Evolutionary conservation across 1,140 invertebrate genomes (phyloP), one percentile per base, ranked within the genome.

Genomic region (Aradophagus sp.): DNA sequence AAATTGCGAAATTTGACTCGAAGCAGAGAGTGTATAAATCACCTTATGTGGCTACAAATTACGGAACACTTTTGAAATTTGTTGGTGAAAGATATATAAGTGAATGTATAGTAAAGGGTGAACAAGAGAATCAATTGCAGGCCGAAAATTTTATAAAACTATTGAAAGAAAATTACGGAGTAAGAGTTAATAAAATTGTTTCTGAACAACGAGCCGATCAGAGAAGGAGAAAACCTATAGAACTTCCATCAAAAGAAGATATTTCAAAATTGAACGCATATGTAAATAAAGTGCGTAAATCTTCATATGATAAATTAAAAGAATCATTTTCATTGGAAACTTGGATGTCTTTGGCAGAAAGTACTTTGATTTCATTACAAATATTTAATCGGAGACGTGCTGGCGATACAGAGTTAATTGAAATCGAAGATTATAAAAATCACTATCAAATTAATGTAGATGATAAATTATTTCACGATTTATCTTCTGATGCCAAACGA

Each of bases 361-460:
- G 2, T 6, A 27, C 39, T 15, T 27, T 42, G 6, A 27, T 13
- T 23, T 42, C 2, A 1, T 1, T 42, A 5, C 41, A 47, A 50
- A 15, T 50, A 15, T 50, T 36, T 38, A 50, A 38, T 16, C 1
- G 34, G 26, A 23, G 14, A 36, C 47, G 47, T 5, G 13, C 47
- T 6, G 47, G 47, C 1, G 47, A 50, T 5, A 27, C 10, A 1
- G 19, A 50, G 7, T 10, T 0, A n/a, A 12, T 38, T 1, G 1
- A 10, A 5, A 27, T 50, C 1, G n/a, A 50, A 11, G 32, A 50
- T 16, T 50, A 26, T 27, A 23, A 23, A 23, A 23, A 23, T 23
- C 8, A 23, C 20, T 23, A 23, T 23, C 20, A 23, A 23, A 23
- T 23, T 5, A 8, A 5, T 8, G 20, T 23, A 23, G 8, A 23